Percentiles rank a stretch among this genome's conserved stretches.
phyloP scores from a whole-genome alignment of 1,140 invertebrate species.

The Pseudobourletiella spinata region DNA sequence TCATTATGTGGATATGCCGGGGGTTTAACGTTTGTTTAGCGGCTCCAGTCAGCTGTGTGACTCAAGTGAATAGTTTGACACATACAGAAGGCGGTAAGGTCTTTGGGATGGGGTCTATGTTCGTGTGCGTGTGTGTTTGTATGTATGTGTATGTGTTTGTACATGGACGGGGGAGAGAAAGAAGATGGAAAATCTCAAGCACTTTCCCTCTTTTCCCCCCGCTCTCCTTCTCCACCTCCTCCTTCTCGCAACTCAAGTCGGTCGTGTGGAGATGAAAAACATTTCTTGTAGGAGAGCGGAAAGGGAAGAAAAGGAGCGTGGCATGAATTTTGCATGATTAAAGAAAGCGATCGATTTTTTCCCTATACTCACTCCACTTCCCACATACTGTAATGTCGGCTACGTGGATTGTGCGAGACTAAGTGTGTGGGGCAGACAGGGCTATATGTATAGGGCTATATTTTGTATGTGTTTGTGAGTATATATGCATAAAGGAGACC shows the following conservation, averaged over 20 bases:
- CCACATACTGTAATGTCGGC: no score
- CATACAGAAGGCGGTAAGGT: no score
- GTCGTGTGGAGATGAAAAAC: neutral
- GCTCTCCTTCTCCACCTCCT: neutral
- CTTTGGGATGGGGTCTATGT: no score
- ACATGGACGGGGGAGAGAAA: neutral
- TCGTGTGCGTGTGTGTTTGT: no score
- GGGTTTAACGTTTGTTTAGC: neutral
- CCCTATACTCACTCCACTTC: neutral
- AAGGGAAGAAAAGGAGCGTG: slow-evolving; percentile 11
- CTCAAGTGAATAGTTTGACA: no score
- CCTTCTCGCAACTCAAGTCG: no score
- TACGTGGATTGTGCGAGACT: no score
- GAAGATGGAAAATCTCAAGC: neutral
- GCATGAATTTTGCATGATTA: slow-evolving; percentile 27
- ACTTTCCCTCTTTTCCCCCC: neutral
- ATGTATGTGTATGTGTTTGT: no score
- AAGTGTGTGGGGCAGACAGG: no score
- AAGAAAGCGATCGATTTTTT: slow-evolving; percentile 23
- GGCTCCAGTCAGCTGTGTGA: neutral
- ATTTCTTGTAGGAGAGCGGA: slow-evolving; percentile 2
- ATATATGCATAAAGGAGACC: neutral
- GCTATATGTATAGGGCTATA: no score
- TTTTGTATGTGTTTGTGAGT: no score
- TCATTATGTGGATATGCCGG: slow-evolving; percentile 1